Evolutionary conservation across 1,140 invertebrate species (phyloP), one percentile per base, ranked within the genome.

Genomic region (Rhagoletis zephyria): DNA sequence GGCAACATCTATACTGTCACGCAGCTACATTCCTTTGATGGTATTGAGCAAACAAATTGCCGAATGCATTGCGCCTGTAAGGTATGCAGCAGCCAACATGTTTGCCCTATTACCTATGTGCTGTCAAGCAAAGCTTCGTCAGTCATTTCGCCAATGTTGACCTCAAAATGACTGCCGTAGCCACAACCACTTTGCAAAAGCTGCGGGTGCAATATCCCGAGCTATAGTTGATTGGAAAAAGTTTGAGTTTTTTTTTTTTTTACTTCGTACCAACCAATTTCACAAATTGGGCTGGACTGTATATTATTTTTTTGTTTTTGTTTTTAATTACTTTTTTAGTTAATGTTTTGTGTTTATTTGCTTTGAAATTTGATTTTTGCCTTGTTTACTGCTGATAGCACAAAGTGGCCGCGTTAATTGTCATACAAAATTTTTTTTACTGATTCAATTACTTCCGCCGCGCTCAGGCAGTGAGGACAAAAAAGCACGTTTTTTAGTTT

Each of bases 81-180:
- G 74, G 74, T 81, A 81, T 81, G 74, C 74, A 30, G 30, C 30
- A 30, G 30, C 30, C 30, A 51, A 81, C 74, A 16, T 81, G 74
- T 81, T 81, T 81, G 74, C 16, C 4, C 74, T 56, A 56, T 81
- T 81, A 81, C 74, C 74, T 51, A 51, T 42, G 45, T 42, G 74
- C 74, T 81, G 74, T n/a, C 74, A 81, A 81, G 6, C 74, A 81
- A 42, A 48, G 45, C 19, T 51, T 42, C 42, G 45, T n/a, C 74
- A 81, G 74, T 81, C 74, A 81, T 51, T 81, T 81, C 40, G 67
- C 45, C 67, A 74, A 74, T 45, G 74, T 81, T 81, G 74, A 81
- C n/a, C 74, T 81, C 74, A 81, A 81, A 59, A 81, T 56, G 74
- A 48, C 48, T 81, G 9, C 48, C 74, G 48, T 42, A 30, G 64